Base-by-base conservation (phyloP, 1,140 invertebrate species). In the Ridgeia piscesae region DNA sequence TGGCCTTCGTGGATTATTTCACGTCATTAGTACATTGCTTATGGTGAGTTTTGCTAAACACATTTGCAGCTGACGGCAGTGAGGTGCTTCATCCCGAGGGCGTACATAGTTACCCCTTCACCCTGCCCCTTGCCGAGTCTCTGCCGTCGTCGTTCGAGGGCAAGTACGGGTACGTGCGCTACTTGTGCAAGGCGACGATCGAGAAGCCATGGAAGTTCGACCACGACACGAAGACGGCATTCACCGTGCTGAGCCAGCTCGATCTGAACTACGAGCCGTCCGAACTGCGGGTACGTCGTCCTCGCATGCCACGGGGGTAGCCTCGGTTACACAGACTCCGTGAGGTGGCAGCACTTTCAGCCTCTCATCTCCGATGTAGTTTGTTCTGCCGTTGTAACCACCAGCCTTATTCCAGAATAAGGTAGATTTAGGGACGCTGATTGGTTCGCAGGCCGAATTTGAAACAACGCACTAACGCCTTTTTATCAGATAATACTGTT, bases 131-230 rank as follows among this genome's bases (percentile, higher is more conserved):
- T 31, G 96, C 96, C 31, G 93, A 94, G n/a, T 95, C 95, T 93
- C 93, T 96, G 31, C 96, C 96, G 0, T 95, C 96, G 0, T 96
- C 96, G 21, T 97, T 96, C 93, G 95, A 96, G 93, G 96, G 96
- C 48, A 94, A 95, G 1, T 94, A 95, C 92, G 96, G 96, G 11
- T 95, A 96, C 91, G 95, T 97, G 14, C 94, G 96, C 1, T 96
- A 96, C 94, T 96, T 95, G 93, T 94, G 95, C 33, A 95, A 96
- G 93, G 96, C 95, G 21, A 95, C 94, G 0, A 95, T 96, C 1
- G 95, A 96, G 50, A 94, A 95, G 89, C 95, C 94, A 0, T 94
- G 95, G 93, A 94, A 95, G 48, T 93, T 94, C 91, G 94, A 95
- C 91, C 93, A 95, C 31, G 94, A 94, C 27, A 94, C 94, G 0